Percentiles rank a stretch among this genome's conserved stretches.
Evolutionary conservation across 2,888 invertebrate species (phyloP).

Genomic region (Kryphioiulus occultus): DNA sequence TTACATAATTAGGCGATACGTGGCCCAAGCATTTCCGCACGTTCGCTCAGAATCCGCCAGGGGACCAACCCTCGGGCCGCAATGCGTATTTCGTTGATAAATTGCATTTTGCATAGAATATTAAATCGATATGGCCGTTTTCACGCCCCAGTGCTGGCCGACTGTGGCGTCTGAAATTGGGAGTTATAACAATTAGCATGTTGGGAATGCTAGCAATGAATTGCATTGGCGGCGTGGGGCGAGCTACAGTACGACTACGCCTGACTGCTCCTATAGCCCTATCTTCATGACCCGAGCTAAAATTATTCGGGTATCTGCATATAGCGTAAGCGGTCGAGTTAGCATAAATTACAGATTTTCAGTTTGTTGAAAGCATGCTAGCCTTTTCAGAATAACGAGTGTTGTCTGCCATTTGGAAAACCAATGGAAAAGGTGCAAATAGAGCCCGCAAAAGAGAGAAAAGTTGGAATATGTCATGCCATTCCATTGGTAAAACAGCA

Average conservation of each 20-base stretch:
- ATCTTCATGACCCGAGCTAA: not conserved
- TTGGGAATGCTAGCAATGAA: not conserved
- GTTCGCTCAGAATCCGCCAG: not conserved
- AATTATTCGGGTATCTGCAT: not conserved
- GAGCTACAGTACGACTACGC: not conserved
- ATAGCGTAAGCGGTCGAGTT: not conserved
- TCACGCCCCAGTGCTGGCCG: constrained; percentile 20
- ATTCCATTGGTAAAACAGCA: too few relatives aligned
- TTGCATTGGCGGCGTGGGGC: not conserved
- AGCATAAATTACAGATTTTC: not conserved
- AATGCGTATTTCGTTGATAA: not conserved
- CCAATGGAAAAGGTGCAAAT: not conserved
- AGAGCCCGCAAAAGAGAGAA: too few relatives aligned
- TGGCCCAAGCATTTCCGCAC: not conserved
- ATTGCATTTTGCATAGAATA: not conserved
- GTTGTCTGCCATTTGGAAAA: not conserved
- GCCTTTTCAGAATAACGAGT: not conserved
- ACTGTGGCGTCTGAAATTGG: not conserved
- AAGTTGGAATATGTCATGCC: too few relatives aligned
- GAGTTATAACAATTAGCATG: not conserved
- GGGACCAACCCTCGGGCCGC: not conserved
- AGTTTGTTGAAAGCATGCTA: not conserved
- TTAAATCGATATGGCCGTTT: constrained; percentile 10
- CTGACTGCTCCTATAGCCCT: too few relatives aligned
- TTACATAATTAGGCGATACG: not conserved